Conservation (phyloP, 2,113 vertebrate species). For the Symphodus melops region DNA sequence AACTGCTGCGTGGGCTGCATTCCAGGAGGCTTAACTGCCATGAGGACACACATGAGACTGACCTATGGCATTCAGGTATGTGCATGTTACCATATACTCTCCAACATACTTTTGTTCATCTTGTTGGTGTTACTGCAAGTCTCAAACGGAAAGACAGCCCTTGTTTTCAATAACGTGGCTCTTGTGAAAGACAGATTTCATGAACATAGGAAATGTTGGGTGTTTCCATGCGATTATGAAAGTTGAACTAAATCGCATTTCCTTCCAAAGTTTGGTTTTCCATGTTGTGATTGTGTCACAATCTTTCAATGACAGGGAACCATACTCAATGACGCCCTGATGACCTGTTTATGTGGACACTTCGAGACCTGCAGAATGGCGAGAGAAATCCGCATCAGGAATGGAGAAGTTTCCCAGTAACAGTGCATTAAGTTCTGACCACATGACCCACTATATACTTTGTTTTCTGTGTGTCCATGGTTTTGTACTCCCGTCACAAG, state of each 20-base stretch:
- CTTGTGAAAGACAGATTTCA: slow-evolving; percentile 48
- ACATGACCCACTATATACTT: not conserved
- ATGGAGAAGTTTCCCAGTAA: slow-evolving; percentile 74
- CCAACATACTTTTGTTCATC: not conserved
- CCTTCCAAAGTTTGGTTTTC: not conserved
- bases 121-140: not conserved
- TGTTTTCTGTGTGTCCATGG: not conserved
- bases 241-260: slow-evolving; percentile 13
- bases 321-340: slow-evolving; percentile 82
- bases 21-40: slow-evolving; percentile 82
- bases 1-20: slow-evolving; percentile 78
- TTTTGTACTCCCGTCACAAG: not conserved
- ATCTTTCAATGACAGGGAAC: slow-evolving; percentile 79
- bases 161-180: not conserved
- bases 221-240: slow-evolving; percentile 23
- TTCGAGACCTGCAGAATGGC: slow-evolving; percentile 86
- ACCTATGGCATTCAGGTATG: slow-evolving; percentile 86
- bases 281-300: slow-evolving; percentile 9
- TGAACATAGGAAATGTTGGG: slow-evolving; percentile 19
- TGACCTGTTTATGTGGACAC: slow-evolving; percentile 80
- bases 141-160: not conserved
- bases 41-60: slow-evolving; percentile 88
- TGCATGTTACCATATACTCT: not conserved
- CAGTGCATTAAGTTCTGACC: not conserved
- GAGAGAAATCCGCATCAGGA: slow-evolving; percentile 85